phyloP scores from a whole-genome alignment of 1,140 invertebrate species.

The Pygmarrhopalites habei region DNA sequence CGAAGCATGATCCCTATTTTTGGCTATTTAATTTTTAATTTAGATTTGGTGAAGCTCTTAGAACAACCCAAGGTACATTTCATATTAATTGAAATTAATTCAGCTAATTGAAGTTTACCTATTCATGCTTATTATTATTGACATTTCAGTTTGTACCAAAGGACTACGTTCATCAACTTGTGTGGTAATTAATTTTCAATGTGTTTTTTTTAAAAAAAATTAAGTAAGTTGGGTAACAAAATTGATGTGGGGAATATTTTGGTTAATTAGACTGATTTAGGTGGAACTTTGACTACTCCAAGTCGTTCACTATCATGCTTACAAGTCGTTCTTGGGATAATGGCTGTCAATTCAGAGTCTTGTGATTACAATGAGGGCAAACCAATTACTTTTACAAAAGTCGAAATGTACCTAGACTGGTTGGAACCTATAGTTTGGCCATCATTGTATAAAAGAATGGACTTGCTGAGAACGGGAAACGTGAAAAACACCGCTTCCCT shows the following conservation, averaged over 20 bases:
- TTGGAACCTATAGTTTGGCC: constrained; percentile 10
- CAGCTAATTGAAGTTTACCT: neutral
- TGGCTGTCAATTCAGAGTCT: neutral
- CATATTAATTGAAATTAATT: too few species aligned
- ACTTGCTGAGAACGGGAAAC: too few species aligned
- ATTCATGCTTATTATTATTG: neutral
- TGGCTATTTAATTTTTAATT: neutral
- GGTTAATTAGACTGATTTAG: neutral
- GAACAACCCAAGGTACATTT: neutral
- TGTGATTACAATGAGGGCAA: neutral
- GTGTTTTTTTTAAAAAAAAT: neutral
- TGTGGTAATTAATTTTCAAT: constrained; percentile 2
- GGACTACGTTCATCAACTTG: neutral
- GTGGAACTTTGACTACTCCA: neutral
- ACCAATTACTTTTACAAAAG: constrained; percentile 11
- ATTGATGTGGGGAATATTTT: neutral
- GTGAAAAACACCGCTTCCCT: too few species aligned
- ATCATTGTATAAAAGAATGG: neutral
- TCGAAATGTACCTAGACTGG: constrained; percentile 21
- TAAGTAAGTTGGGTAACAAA: neutral
- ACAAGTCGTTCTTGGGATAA: neutral
- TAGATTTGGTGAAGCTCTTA: neutral
- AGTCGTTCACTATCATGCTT: neutral
- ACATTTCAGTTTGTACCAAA: neutral
- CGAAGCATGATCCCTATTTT: neutral